These are phyloP conservation scores for Ceratotherium simum DNA, from an alignment of 2,113 vertebrate species.

Conservation along the genomic window DNA sequence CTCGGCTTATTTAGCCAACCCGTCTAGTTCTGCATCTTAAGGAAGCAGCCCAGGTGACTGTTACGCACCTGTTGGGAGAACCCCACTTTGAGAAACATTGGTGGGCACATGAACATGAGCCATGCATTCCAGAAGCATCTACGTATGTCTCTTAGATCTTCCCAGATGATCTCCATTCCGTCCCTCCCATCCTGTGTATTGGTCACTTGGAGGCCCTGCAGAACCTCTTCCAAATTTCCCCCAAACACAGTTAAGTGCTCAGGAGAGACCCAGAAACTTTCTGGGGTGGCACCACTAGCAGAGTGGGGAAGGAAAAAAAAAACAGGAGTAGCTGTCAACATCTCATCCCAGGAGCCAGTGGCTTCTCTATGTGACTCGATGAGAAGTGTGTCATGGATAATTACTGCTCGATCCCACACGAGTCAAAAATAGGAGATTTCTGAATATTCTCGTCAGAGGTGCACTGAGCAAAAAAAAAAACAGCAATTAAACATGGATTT, in stretches of 20 bases:
- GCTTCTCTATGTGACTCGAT: background rate
- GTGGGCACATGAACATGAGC: background rate
- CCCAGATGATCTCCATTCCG: fast-evolving
- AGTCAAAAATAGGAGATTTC: slow-evolving; percentile 31
- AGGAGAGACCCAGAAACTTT: background rate
- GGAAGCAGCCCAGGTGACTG: background rate
- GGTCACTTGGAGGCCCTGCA: background rate
- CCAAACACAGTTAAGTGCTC: background rate
- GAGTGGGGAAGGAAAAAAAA: too few relatives aligned
- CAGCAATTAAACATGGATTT: background rate
- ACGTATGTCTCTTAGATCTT: fast-evolving
- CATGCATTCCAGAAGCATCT: background rate
- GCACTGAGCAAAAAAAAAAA: background rate
- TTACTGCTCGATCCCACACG: background rate
- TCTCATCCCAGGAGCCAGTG: background rate
- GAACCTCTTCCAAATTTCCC: background rate
- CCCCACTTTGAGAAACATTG: background rate
- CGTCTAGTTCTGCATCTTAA: background rate
- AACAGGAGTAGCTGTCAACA: background rate
- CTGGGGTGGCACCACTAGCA: background rate
- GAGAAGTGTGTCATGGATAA: background rate
- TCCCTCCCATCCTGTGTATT: too few relatives aligned
- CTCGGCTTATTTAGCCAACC: background rate
- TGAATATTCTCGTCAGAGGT: slow-evolving; percentile 18
- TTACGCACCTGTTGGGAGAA: background rate